These are phyloP conservation scores for Phyto melanocephala DNA, from an alignment of 2,888 invertebrate species.

Conservation along the genomic window DNA sequence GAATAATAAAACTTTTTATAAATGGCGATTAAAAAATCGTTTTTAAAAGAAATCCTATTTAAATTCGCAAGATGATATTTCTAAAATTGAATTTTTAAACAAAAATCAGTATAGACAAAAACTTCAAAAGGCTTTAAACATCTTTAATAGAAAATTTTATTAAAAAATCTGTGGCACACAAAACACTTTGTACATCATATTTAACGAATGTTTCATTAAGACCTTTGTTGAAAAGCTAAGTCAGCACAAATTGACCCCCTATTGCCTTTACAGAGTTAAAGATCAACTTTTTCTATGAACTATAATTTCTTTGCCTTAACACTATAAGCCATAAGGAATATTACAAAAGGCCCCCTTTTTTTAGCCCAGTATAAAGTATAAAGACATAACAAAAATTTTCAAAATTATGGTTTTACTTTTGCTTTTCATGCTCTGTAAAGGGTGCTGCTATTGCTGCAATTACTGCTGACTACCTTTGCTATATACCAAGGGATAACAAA, in stretches of 20 bases:
- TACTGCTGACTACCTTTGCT: background rate
- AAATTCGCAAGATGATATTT: no score
- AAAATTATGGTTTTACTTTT: constrained; percentile 34
- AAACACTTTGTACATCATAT: no score
- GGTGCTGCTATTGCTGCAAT: background rate
- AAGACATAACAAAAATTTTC: constrained; percentile 34
- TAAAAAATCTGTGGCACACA: no score
- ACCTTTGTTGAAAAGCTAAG: no score
- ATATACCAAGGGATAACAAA: constrained; percentile 15
- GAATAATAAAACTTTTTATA: no score
- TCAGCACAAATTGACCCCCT: constrained; percentile 2
- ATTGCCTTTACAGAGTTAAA: constrained; percentile 1
- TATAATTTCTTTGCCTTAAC: constrained; percentile 4
- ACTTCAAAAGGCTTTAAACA: no score
- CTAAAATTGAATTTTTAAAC: no score
- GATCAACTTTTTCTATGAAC: background rate
- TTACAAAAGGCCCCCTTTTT: constrained; percentile 27
- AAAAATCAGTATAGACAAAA: no score
- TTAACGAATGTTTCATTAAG: no score
- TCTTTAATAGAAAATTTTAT: no score
- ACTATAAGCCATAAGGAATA: constrained; percentile 17
- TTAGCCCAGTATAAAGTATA: background rate
- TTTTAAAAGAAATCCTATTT: no score
- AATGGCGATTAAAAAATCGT: no score
- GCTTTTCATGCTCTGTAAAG: background rate